phyloP scores from a whole-genome alignment of 2,888 invertebrate species.

The Leptinotarsa haldemani region DNA sequence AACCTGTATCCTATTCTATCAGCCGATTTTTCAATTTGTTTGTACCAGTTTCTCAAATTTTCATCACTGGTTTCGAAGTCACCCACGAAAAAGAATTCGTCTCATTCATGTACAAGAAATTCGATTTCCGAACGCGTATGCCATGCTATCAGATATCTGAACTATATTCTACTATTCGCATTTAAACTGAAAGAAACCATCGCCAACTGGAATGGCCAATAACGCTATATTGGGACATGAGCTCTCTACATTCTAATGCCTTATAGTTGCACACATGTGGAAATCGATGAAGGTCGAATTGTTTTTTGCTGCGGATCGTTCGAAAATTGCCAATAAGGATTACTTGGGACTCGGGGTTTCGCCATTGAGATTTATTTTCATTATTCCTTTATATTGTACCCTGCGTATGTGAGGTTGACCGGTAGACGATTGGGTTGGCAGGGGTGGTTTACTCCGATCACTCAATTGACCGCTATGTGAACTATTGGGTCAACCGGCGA shows the following conservation, averaged over 20 bases:
- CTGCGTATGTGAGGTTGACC: too few relatives aligned
- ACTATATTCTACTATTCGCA: neutral
- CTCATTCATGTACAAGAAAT: neutral
- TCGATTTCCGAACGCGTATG: neutral
- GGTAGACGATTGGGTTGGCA: too few relatives aligned
- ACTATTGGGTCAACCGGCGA: too few relatives aligned
- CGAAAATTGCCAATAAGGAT: neutral
- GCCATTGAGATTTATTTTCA: neutral
- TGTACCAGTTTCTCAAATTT: too few relatives aligned
- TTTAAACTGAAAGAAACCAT: slow-evolving; percentile 16
- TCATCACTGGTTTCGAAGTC: too few relatives aligned
- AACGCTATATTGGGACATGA: neutral
- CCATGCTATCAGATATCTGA: slow-evolving; percentile 13
- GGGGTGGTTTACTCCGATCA: too few relatives aligned
- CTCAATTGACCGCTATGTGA: too few relatives aligned
- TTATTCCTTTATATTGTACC: too few relatives aligned
- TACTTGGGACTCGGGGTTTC: neutral
- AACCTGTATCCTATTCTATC: too few relatives aligned
- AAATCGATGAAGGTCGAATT: neutral
- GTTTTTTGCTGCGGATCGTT: neutral
- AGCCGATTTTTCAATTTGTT: too few relatives aligned
- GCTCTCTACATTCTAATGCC: slow-evolving; percentile 10
- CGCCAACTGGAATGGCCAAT: slow-evolving; percentile 7
- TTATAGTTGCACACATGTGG: neutral
- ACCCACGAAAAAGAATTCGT: too few relatives aligned